These are phyloP conservation scores for Mastacembelus armatus DNA, from an alignment of 2,797 vertebrate species.

Conservation along the genomic window DNA sequence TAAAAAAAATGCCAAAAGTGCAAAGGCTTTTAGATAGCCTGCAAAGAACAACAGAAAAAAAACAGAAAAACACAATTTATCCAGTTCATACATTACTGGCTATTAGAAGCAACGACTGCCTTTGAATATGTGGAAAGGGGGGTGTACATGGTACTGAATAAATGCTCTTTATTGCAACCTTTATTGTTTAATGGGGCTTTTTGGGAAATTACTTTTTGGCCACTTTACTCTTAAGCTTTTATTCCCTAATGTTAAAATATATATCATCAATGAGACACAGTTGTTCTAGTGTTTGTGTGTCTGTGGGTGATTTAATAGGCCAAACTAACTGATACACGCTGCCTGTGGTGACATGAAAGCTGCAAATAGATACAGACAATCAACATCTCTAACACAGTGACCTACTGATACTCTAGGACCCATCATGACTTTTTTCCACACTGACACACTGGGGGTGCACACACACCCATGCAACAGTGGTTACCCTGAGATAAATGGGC, in stretches of 20 bases:
- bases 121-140: background rate
- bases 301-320: background rate
- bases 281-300: background rate
- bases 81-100: slow-evolving; percentile 35
- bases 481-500: slow-evolving; percentile 67
- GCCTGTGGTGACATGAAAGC: slow-evolving; percentile 13
- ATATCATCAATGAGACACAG: slow-evolving; percentile 3
- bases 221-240: background rate
- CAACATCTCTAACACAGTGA: slow-evolving; percentile 57
- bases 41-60: slow-evolving; percentile 26
- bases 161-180: background rate
- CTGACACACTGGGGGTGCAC: slow-evolving; percentile 20
- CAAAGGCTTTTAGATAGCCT: slow-evolving; percentile 44
- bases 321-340: background rate
- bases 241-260: background rate
- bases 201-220: background rate
- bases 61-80: slow-evolving; percentile 20
- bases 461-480: slow-evolving; percentile 38
- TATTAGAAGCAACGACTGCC: background rate
- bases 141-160: background rate
- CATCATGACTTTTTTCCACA: slow-evolving; percentile 26
- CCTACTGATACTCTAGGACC: slow-evolving; percentile 60
- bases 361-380: slow-evolving; percentile 26
- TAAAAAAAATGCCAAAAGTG: slow-evolving; percentile 48
- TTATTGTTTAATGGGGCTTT: background rate